Evolutionary conservation across 2,888 invertebrate genomes (phyloP), one percentile per base, ranked within the genome.

Genomic region (Aphodius sticticus): DNA sequence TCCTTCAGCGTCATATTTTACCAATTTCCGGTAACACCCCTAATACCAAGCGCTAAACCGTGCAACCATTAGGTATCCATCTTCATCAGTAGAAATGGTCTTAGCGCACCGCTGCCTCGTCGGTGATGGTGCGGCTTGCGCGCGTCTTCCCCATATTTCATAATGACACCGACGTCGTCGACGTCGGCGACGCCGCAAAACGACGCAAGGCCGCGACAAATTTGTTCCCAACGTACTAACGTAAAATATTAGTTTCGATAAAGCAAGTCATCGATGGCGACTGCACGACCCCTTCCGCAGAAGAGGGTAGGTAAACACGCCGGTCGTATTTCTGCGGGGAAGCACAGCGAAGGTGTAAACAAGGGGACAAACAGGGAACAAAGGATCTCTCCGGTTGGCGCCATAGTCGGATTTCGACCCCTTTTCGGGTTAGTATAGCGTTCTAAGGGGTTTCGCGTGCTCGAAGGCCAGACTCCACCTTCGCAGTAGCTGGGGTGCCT

Each of bases 391-490:
- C 26, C 26, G 69, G 69, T 72, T 75, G 78, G 78, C 78, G 78
- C 78, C 78, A 78, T 78, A 75, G 78, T 69, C 69, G 36, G 69
- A 75, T 69, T 74, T 72, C 36, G 72, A 76, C 78, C 78, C 76
- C 35, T 36, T 76, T 35, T n/a, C 74, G 76, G 37, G 36, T n/a
- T 35, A 35, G 37, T 74, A 26, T 74, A 74, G 74, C 74, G 74
- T 74, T 35, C n/a, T 6, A 26, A 3, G 70, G 70, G 35, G 53
- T 53, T 53, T 53, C 53, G 53, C 53, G 53, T 53, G 53, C 53
- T 53, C 53, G 53, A 53, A 9, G 53, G 53, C 4, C 4, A 83
- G 83, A 84, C 85, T 85, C 85, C 85, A 85, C 85, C 85, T 84
- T 84, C 82, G 70, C 77, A 76, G 78, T 77, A 81, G 77, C 77